Conservation (phyloP, 2,888 invertebrate genomes). For the Augochlorella aurata region DNA sequence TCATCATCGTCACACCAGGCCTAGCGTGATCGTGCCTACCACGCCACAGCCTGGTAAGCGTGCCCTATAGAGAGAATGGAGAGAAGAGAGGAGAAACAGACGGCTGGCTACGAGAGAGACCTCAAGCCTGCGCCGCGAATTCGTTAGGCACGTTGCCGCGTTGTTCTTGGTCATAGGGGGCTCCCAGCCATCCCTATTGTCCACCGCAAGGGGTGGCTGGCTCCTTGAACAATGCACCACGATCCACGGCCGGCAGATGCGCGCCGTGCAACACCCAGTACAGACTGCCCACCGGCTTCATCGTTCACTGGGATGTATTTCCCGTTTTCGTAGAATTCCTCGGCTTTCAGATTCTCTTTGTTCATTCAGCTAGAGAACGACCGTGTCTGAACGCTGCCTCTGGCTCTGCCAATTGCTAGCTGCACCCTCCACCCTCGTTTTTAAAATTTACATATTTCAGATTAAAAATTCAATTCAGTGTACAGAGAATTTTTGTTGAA, state of each 20-base stretch:
- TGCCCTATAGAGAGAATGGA: background rate
- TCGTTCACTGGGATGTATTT: slow-evolving; percentile 27
- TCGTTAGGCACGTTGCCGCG: slow-evolving; percentile 50
- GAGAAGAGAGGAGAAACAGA: slow-evolving; percentile 3
- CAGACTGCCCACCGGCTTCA: slow-evolving; percentile 28
- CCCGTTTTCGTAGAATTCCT: slow-evolving; percentile 28
- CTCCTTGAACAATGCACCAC: slow-evolving; percentile 56
- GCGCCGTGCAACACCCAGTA: slow-evolving; percentile 25
- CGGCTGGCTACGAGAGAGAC: slow-evolving; percentile 9
- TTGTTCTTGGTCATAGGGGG: slow-evolving; percentile 42
- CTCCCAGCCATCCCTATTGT: slow-evolving; percentile 51
- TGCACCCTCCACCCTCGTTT: background rate
- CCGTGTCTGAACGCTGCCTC: background rate
- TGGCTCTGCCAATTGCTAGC: background rate
- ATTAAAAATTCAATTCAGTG: too few species aligned
- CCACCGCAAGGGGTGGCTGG: slow-evolving; percentile 36
- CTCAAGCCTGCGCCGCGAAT: slow-evolving; percentile 21
- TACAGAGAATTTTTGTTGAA: background rate
- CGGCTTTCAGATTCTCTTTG: background rate
- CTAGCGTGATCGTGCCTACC: slow-evolving; percentile 80
- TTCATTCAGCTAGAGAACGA: background rate
- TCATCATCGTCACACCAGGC: slow-evolving; percentile 75
- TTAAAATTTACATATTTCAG: too few species aligned
- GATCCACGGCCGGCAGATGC: slow-evolving; percentile 59
- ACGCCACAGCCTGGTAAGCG: slow-evolving; percentile 75